Conservation (phyloP, 1,140 invertebrate species). For the Nixonia krombeini region DNA sequence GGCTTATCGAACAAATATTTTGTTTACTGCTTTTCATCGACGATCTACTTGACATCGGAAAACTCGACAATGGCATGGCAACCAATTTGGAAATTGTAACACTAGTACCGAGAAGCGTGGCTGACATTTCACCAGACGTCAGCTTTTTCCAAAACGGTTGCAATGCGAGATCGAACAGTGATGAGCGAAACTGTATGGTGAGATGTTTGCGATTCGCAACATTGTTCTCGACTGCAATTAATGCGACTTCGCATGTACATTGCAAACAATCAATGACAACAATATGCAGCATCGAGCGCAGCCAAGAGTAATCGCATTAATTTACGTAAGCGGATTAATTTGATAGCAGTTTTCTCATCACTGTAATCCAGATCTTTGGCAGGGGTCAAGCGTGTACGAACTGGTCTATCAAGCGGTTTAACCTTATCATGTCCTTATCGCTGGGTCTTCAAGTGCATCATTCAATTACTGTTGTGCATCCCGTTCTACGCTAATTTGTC, state of each 20-base stretch:
- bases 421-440: conserved; percentile 8
- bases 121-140: conserved; percentile 9
- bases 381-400: conserved; percentile 5
- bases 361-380: conserved; percentile 4
- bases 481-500: conserved; percentile 14
- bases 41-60: conserved; percentile 16
- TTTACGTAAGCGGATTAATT: conserved; percentile 7
- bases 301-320: not conserved
- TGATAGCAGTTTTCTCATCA: conserved; percentile 13
- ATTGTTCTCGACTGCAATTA: too few species aligned
- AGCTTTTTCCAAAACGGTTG: conserved; percentile 2
- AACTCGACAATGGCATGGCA: conserved; percentile 32
- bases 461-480: conserved; percentile 22
- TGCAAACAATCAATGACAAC: too few species aligned
- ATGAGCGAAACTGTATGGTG: conserved; percentile 1
- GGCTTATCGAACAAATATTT: conserved; percentile 29
- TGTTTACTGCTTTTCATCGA: conserved; percentile 32
- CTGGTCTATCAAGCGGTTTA: conserved; percentile 5
- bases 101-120: not conserved
- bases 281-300: too few species aligned
- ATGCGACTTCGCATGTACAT: too few species aligned
- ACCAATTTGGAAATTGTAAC: conserved; percentile 30
- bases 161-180: conserved; percentile 1
- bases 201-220: too few species aligned
- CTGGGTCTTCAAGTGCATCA: conserved; percentile 19